phyloP scores from a whole-genome alignment of 2,113 vertebrate species.

The Psettodes erumei region DNA sequence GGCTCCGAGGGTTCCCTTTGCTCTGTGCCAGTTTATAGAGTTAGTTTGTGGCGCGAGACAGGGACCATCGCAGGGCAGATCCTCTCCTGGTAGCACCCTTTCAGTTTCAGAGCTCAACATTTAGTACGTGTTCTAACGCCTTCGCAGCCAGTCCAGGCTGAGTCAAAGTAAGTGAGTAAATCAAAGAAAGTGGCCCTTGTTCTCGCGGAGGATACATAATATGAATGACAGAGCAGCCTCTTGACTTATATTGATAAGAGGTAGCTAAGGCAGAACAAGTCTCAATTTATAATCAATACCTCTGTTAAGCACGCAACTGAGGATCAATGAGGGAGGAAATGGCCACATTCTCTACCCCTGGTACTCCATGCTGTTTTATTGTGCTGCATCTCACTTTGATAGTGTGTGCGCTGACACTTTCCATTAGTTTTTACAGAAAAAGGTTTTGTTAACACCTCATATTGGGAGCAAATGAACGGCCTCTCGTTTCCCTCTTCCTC shows the following conservation, averaged over 20 bases:
- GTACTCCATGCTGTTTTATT: constrained; percentile 22
- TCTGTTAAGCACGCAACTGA: constrained; percentile 47
- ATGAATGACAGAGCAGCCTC: constrained; percentile 33
- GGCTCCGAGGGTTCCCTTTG: background rate
- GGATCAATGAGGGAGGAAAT: constrained; percentile 61
- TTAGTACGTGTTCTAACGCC: background rate
- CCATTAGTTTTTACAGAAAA: constrained; percentile 53
- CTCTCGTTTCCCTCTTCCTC: background rate
- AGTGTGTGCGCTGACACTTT: constrained; percentile 49
- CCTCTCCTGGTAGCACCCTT: background rate
- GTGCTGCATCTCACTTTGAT: constrained; percentile 23
- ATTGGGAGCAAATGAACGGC: constrained; percentile 22
- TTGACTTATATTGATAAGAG: constrained; percentile 50
- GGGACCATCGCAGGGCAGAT: background rate
- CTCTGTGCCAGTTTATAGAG: background rate
- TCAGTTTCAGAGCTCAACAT: background rate
- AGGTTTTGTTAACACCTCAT: constrained; percentile 32
- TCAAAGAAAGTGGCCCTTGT: constrained; percentile 22
- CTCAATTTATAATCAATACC: constrained; percentile 69
- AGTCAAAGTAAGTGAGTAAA: constrained; percentile 27
- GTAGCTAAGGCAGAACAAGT: constrained; percentile 45
- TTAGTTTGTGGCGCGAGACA: background rate
- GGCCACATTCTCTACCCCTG: constrained; percentile 24
- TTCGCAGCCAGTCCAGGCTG: background rate
- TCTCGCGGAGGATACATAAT: constrained; percentile 34